These are phyloP conservation scores for Vireo altiloquus DNA, from an alignment of 2,113 vertebrate genomes.

Conservation along the genomic window DNA sequence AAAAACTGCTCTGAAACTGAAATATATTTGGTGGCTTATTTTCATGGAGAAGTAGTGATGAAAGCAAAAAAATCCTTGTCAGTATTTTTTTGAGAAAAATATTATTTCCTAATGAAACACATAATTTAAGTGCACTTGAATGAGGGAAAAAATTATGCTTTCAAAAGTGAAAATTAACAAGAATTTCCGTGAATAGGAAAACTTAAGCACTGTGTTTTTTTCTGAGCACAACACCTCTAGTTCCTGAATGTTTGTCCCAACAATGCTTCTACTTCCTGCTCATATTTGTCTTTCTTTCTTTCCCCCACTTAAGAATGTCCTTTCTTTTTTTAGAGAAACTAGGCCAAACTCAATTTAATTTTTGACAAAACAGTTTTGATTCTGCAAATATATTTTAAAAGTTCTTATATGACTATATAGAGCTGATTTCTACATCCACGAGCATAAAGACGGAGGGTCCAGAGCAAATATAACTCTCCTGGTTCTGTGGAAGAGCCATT, in stretches of 20 bases:
- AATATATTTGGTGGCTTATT: not conserved
- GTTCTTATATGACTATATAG: not conserved
- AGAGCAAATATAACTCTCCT: not conserved
- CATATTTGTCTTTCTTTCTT: not conserved
- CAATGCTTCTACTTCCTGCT: not conserved
- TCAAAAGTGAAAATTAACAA: not conserved
- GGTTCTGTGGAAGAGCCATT: not conserved
- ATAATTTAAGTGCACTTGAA: no score
- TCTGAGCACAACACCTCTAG: not conserved
- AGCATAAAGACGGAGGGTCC: not conserved
- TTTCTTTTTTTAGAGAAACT: not conserved
- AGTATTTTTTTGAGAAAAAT: not conserved
- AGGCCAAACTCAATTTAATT: not conserved
- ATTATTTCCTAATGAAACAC: not conserved
- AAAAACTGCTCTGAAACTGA: not conserved
- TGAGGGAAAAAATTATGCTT: not conserved
- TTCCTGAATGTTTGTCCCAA: not conserved
- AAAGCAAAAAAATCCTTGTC: not conserved
- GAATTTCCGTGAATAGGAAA: not conserved
- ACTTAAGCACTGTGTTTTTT: not conserved
- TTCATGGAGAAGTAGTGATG: not conserved
- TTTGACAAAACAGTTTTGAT: not conserved
- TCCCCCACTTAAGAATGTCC: accelerated
- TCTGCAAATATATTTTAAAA: not conserved
- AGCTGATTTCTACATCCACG: not conserved